These are phyloP conservation scores for Neoseiulus cucumeris DNA, from an alignment of 1,140 invertebrate species.

Conservation along the genomic window DNA sequence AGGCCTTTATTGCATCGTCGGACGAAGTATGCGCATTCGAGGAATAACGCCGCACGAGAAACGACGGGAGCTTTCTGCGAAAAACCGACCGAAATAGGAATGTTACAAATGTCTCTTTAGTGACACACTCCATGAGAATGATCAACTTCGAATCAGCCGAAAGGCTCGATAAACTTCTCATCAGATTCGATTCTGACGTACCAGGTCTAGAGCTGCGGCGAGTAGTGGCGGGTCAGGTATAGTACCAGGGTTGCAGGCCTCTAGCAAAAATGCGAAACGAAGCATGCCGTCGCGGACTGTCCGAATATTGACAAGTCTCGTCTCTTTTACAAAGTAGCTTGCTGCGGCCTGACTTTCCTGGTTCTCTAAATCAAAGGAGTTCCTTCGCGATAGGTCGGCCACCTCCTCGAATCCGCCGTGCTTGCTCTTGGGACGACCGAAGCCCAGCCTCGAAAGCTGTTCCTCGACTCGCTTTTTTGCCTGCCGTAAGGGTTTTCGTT, in stretches of 20 bases:
- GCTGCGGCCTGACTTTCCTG: slow-evolving; percentile 40
- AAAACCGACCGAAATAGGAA: slow-evolving; percentile 14
- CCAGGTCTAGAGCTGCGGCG: slow-evolving; percentile 82
- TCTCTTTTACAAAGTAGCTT: slow-evolving; percentile 62
- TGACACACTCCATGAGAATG: not conserved
- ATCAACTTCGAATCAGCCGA: not conserved
- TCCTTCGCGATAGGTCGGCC: slow-evolving; percentile 55
- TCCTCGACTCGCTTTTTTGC: slow-evolving; percentile 64
- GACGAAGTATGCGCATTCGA: slow-evolving; percentile 90
- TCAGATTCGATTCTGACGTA: slow-evolving; percentile 30
- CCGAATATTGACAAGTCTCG: slow-evolving; percentile 48
- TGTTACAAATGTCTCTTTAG: not conserved
- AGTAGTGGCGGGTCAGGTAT: slow-evolving; percentile 87
- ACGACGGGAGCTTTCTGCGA: slow-evolving; percentile 81
- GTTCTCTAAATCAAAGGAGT: slow-evolving; percentile 56
- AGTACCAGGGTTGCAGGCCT: slow-evolving; percentile 80
- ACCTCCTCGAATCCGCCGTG: slow-evolving; percentile 65
- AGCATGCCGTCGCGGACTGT: slow-evolving; percentile 56
- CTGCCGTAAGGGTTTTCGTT: slow-evolving; percentile 46
- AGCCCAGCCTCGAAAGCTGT: slow-evolving; percentile 38
- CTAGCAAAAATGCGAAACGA: slow-evolving; percentile 66
- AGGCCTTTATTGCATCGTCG: slow-evolving; percentile 92
- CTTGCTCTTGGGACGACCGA: slow-evolving; percentile 48
- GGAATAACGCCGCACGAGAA: slow-evolving; percentile 59
- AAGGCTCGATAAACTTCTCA: not conserved